Conservation (phyloP, 92 coral and sea anemone genomes). For the Actinernus sp. region DNA sequence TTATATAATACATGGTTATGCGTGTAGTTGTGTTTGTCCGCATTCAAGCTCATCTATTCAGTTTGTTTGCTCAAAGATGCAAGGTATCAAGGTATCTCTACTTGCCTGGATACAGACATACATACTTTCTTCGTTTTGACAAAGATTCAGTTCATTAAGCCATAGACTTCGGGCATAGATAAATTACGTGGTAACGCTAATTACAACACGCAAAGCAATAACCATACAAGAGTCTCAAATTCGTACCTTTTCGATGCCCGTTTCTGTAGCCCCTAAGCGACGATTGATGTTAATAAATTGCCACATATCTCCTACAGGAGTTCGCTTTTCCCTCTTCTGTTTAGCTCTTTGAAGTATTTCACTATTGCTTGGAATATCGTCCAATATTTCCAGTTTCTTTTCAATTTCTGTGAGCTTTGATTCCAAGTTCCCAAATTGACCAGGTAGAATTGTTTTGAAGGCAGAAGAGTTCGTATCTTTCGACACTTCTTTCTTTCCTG, state of each 20-base stretch:
- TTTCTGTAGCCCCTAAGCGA: constrained; percentile 95
- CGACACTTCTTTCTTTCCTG: constrained; percentile 17
- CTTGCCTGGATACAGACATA: background rate
- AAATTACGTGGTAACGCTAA: constrained; percentile 11
- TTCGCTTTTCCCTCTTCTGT: constrained; percentile 71
- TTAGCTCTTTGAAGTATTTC: constrained; percentile 90
- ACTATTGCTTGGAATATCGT: constrained; percentile 88
- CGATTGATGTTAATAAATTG: constrained; percentile 96
- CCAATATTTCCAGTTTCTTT: constrained; percentile 75
- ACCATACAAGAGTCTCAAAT: background rate
- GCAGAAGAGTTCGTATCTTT: constrained; percentile 3
- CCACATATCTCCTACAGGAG: constrained; percentile 98
- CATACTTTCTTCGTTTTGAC: background rate
- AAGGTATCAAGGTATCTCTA: too few relatives aligned
- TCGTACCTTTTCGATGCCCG: constrained; percentile 94
- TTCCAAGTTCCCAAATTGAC: constrained; percentile 71
- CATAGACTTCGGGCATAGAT: too few relatives aligned
- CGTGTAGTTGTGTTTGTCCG: too few relatives aligned
- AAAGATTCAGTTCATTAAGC: background rate
- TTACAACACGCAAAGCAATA: constrained; percentile 8
- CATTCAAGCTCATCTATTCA: too few relatives aligned
- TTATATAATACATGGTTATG: too few relatives aligned
- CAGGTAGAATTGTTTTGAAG: constrained; percentile 1
- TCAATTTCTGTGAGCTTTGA: constrained; percentile 81
- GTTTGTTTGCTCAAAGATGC: too few relatives aligned